phyloP scores from a whole-genome alignment of 2,113 vertebrate genomes.

The Eurypyga helias region DNA sequence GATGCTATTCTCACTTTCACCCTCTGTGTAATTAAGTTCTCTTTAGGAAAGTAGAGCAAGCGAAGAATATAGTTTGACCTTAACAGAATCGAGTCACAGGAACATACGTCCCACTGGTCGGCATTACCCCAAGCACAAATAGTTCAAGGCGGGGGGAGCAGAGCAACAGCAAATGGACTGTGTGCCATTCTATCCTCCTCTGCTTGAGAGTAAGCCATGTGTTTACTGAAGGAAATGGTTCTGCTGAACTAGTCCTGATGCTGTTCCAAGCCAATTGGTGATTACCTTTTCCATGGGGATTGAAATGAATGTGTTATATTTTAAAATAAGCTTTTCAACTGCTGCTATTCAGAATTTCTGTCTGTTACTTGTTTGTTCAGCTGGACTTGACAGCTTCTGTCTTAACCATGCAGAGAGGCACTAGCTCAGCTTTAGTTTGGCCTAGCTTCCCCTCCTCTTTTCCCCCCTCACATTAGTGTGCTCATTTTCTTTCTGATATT shows the following conservation, averaged over 20 bases:
- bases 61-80: conserved; percentile 1
- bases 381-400: conserved; percentile 54
- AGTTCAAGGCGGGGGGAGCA: conserved; percentile 31
- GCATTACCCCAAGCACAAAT: conserved; percentile 28
- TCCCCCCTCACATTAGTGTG: background rate
- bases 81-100: background rate
- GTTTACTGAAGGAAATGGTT: conserved; percentile 69
- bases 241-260: conserved; percentile 59
- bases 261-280: conserved; percentile 48
- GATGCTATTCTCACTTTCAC: background rate
- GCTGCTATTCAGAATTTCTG: conserved; percentile 55
- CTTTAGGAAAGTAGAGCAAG: conserved; percentile 21
- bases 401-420: background rate
- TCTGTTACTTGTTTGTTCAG: conserved; percentile 69
- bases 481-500: conserved; percentile 48
- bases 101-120: conserved; percentile 11
- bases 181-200: conserved; percentile 28
- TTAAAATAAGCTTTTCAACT: conserved; percentile 63
- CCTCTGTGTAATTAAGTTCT: conserved; percentile 35
- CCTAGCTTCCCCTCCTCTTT: background rate
- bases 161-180: conserved; percentile 33
- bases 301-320: conserved; percentile 54
- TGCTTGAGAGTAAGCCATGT: conserved; percentile 23
- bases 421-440: conserved; percentile 36
- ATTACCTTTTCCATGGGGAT: conserved; percentile 66